Conservation (phyloP, 2,113 vertebrate species). For the Zosterops japonicus region DNA sequence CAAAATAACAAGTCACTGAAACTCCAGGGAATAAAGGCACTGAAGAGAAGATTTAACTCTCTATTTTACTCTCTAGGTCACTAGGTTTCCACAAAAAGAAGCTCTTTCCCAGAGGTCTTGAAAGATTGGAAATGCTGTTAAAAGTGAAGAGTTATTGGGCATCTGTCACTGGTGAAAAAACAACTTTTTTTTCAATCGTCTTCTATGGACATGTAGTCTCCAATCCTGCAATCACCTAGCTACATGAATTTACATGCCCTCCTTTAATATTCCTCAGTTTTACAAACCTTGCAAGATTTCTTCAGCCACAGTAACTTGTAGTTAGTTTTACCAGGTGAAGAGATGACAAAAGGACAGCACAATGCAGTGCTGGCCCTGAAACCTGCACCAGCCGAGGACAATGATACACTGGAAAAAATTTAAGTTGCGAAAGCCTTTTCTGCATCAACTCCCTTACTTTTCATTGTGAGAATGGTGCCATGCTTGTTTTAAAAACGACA, state of each 20-base stretch:
- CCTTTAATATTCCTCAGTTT: background rate
- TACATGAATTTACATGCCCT: slow-evolving; percentile 25
- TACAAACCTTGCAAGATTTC: slow-evolving; percentile 24
- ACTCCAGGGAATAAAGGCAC: background rate
- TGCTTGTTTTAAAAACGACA: background rate
- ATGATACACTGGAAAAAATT: background rate
- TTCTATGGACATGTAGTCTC: background rate
- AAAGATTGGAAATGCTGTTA: background rate
- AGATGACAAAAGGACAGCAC: background rate
- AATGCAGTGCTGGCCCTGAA: background rate
- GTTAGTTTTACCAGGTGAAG: background rate
- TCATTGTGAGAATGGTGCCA: background rate
- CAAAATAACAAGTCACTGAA: background rate
- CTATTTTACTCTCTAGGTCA: background rate
- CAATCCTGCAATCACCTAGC: background rate
- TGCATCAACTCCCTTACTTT: background rate
- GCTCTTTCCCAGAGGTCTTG: background rate
- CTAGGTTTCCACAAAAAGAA: background rate
- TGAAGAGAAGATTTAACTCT: background rate
- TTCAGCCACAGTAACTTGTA: background rate
- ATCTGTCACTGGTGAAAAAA: background rate
- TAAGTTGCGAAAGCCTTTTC: background rate
- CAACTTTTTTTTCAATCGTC: background rate
- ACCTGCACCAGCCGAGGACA: background rate
- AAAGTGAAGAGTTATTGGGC: background rate